phyloP scores from a whole-genome alignment of 2,113 vertebrate species.

The Lophura nycthemera region DNA sequence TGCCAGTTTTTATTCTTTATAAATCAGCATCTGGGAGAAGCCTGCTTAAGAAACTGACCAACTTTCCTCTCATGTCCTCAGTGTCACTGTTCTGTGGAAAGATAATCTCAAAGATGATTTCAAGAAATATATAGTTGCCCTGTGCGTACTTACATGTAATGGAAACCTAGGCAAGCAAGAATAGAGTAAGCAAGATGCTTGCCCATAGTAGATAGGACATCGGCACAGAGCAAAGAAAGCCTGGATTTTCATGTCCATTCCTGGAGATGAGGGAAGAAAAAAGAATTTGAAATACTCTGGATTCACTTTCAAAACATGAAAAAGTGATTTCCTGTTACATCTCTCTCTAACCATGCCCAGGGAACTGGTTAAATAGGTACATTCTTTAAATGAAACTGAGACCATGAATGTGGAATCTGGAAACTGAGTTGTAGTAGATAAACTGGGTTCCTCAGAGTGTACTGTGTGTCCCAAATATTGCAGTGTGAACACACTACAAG shows the following conservation, averaged over 20 bases:
- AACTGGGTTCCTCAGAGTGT: background rate
- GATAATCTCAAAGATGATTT: background rate
- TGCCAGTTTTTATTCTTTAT: background rate
- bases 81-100: background rate
- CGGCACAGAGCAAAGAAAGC: background rate
- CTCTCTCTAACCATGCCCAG: background rate
- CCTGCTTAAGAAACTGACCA: background rate
- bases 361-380: background rate
- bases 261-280: background rate
- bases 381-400: background rate
- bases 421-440: background rate
- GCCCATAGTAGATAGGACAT: background rate
- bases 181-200: background rate
- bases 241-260: background rate
- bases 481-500: background rate
- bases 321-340: background rate
- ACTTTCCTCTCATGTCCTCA: background rate
- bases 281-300: background rate
- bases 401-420: accelerated
- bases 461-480: background rate
- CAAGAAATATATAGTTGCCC: background rate
- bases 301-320: background rate
- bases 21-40: background rate
- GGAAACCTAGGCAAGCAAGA: background rate
- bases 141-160: background rate